phyloP scores from a whole-genome alignment of 92 coral and sea anemone genomes.

The Epizoanthus rinbou region DNA sequence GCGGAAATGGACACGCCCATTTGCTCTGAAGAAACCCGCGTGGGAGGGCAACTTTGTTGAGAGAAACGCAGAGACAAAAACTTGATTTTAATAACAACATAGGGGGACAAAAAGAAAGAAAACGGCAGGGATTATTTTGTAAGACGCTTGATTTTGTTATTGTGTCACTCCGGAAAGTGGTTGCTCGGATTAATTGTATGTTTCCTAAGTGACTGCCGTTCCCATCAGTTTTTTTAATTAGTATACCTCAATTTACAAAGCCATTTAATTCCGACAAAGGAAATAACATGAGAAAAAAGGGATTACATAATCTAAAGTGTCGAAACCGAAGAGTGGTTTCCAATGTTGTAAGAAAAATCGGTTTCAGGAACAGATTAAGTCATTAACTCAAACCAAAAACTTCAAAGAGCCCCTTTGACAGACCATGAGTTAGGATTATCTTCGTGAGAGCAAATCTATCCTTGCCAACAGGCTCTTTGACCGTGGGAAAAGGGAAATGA shows the following conservation, averaged over 20 bases:
- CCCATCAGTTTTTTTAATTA: not conserved
- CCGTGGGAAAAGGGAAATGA: too few species aligned
- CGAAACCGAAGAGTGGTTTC: not conserved
- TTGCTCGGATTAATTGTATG: too few species aligned
- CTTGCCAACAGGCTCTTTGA: too few species aligned
- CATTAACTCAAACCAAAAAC: too few species aligned
- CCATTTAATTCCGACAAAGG: not conserved
- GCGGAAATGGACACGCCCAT: constrained; percentile 21
- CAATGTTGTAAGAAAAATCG: not conserved
- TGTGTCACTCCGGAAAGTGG: too few species aligned
- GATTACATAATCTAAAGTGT: not conserved
- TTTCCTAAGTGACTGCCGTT: not conserved
- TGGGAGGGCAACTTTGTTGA: constrained; percentile 15
- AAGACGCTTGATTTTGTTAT: too few species aligned
- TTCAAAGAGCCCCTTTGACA: too few species aligned
- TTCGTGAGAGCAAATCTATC: too few species aligned
- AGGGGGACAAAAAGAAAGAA: not conserved
- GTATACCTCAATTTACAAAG: not conserved
- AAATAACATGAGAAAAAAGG: not conserved
- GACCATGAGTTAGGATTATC: too few species aligned
- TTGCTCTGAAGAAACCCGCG: not conserved
- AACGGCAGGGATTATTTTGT: not conserved
- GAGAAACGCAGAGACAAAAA: not conserved
- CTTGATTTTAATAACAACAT: not conserved
- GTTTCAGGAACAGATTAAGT: not conserved